Conservation (phyloP, 1,140 invertebrate genomes). For the Atta texana region DNA sequence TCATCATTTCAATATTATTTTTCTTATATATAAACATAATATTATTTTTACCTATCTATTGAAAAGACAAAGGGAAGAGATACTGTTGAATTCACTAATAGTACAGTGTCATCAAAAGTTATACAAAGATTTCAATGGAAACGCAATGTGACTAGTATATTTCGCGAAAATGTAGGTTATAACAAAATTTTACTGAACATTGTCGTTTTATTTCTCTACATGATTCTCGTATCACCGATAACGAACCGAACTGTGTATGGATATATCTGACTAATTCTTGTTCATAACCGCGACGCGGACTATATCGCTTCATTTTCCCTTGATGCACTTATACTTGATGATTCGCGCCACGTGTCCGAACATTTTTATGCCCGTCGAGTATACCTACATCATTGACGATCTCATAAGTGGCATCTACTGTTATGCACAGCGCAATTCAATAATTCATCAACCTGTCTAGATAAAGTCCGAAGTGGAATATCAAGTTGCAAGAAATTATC, state of each 20-base stretch:
- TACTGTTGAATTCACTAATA: not conserved
- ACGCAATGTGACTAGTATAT: not conserved
- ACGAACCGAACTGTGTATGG: not conserved
- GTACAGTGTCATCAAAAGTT: not conserved
- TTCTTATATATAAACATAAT: not conserved
- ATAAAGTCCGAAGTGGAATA: constrained; percentile 24
- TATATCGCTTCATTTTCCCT: constrained; percentile 50
- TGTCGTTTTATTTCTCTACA: not conserved
- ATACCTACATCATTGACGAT: constrained; percentile 22
- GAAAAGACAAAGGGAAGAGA: not conserved
- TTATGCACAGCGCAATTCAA: constrained; percentile 10
- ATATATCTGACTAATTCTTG: not conserved
- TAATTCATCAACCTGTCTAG: constrained; percentile 38
- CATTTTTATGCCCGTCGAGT: constrained; percentile 49
- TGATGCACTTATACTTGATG: constrained; percentile 13
- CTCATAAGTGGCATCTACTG: constrained; percentile 34
- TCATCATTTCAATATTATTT: not conserved
- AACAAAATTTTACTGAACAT: constrained; percentile 10
- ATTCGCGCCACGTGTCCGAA: constrained; percentile 45
- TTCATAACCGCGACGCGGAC: constrained; percentile 10
- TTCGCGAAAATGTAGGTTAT: not conserved
- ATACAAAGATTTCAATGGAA: not conserved
- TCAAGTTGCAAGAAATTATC: constrained; percentile 12
- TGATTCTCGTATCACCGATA: not conserved
- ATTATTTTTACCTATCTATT: not conserved